Conservation (phyloP, 2,113 vertebrate species). For the Passer domesticus region DNA sequence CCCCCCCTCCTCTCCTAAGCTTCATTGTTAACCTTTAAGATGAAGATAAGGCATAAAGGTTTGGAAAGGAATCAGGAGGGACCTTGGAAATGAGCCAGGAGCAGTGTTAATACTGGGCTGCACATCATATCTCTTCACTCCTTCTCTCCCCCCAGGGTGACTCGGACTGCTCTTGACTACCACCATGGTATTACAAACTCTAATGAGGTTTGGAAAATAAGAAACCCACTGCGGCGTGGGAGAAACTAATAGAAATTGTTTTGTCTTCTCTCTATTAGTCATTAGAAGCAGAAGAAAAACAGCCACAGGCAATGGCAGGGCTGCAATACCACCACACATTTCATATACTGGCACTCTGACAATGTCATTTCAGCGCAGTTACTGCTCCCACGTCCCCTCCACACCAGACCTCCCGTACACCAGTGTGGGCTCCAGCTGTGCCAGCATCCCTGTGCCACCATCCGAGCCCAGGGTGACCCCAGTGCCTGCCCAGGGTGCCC, state of each 20-base stretch:
- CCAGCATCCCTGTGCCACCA: not conserved
- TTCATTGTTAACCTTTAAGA: constrained; percentile 60
- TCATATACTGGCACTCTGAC: constrained; percentile 21
- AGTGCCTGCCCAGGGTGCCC: not conserved
- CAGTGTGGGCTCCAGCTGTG: not conserved
- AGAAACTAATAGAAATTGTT: constrained; percentile 71
- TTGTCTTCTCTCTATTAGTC: constrained; percentile 74
- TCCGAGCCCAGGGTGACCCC: not conserved
- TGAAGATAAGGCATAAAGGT: constrained; percentile 8
- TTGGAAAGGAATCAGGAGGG: constrained; percentile 43
- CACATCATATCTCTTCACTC: constrained; percentile 27
- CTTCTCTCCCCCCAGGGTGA: constrained; percentile 49
- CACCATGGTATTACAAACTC: constrained; percentile 57
- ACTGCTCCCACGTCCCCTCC: not conserved
- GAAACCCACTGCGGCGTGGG: constrained; percentile 64
- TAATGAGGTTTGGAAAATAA: constrained; percentile 79
- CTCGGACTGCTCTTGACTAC: constrained; percentile 58
- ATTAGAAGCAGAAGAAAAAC: constrained; percentile 72
- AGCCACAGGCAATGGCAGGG: constrained; percentile 64
- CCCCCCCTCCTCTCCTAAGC: not conserved
- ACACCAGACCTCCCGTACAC: rapidly evolving
- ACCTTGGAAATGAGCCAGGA: constrained; percentile 38
- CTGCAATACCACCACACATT: constrained; percentile 31
- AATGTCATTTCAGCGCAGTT: constrained; percentile 6
- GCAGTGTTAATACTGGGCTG: constrained; percentile 27